These are phyloP conservation scores for Achroia grisella DNA, from an alignment of 1,140 invertebrate species.

Conservation along the genomic window DNA sequence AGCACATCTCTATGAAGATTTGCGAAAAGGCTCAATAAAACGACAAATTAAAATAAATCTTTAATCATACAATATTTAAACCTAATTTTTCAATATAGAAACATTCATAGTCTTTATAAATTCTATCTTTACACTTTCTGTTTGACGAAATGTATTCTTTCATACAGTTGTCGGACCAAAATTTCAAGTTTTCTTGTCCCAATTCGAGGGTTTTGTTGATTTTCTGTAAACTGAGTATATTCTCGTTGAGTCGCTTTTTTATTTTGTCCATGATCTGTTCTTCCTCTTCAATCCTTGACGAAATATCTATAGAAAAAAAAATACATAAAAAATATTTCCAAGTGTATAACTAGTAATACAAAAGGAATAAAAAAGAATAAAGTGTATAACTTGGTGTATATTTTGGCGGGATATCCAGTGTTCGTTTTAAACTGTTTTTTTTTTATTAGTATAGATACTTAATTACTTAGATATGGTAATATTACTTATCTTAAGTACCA, in stretches of 20 bases:
- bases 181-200: conserved; percentile 31
- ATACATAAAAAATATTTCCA: no score
- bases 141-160: conserved; percentile 37
- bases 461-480: no score
- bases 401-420: no score
- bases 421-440: no score
- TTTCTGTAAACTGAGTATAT: conserved; percentile 29
- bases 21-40: no score
- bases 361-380: no score
- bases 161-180: conserved; percentile 36
- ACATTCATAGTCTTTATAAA: conserved; percentile 37
- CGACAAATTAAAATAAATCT: no score
- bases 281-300: conserved; percentile 27
- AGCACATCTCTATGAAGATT: no score
- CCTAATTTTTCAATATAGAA: conserved; percentile 13
- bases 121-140: conserved; percentile 36
- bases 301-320: conserved; percentile 24
- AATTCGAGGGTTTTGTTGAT: conserved; percentile 32
- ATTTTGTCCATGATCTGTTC: conserved; percentile 29
- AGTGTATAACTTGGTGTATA: no score
- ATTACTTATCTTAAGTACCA: no score
- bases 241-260: conserved; percentile 44
- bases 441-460: no score
- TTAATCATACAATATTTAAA: no score
- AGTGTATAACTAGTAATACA: neutral